Percentiles rank a stretch among this genome's conserved stretches.
These are phyloP conservation scores for Mola mola DNA, from an alignment of 2,113 vertebrate species.

Conservation along the genomic window DNA sequence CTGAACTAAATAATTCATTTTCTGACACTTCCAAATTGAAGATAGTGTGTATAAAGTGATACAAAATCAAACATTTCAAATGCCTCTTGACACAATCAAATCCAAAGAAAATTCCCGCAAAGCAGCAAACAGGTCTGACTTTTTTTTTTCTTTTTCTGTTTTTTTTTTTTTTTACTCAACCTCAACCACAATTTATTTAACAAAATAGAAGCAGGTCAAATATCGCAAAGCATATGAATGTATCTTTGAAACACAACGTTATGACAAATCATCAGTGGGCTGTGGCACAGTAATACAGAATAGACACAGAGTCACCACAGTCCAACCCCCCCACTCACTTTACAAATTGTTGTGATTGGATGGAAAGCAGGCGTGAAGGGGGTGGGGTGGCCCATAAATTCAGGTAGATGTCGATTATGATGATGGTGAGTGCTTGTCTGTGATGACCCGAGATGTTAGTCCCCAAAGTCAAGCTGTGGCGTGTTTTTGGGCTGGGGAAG, in stretches of 20 bases:
- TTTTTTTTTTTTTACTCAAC: conserved; percentile 72
- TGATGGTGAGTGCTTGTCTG: conserved; percentile 41
- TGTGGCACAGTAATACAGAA: conserved; percentile 76
- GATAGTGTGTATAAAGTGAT: too few relatives aligned
- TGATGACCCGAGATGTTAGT: conserved; percentile 51
- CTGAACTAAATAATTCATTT: too few relatives aligned
- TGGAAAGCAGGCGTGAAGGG: neutral
- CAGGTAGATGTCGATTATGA: conserved; percentile 1
- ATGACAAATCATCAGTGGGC: conserved; percentile 77
- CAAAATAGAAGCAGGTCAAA: conserved; percentile 85
- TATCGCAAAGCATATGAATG: conserved; percentile 84
- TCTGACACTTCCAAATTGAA: too few relatives aligned
- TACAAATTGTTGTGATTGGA: conserved; percentile 26
- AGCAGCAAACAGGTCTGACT: conserved; percentile 4
- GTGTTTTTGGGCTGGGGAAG: neutral
- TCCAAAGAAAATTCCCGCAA: too few relatives aligned
- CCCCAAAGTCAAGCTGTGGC: conserved; percentile 39
- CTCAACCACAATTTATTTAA: conserved; percentile 86
- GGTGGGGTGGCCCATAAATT: conserved; percentile 5
- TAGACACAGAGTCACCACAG: conserved; percentile 52
- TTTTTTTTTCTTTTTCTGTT: neutral
- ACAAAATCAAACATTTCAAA: conserved; percentile 21
- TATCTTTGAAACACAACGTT: conserved; percentile 78
- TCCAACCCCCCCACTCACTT: neutral
- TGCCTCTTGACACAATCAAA: conserved; percentile 8